These are phyloP conservation scores for Thinocorus orbignyianus DNA, from an alignment of 2,113 vertebrate species.

Conservation along the genomic window DNA sequence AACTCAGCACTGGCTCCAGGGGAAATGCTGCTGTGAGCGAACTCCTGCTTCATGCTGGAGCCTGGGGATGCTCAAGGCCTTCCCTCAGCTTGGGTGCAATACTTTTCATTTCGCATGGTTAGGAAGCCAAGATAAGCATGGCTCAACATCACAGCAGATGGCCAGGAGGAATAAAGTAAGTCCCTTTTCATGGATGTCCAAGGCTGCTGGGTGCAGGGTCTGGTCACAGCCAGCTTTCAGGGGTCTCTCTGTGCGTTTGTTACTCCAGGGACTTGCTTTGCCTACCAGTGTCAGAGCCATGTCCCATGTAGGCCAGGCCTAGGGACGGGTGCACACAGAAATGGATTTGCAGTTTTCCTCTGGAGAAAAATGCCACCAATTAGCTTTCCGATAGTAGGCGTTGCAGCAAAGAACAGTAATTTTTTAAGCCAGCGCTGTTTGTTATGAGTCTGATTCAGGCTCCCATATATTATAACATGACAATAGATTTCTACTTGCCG, in stretches of 20 bases:
- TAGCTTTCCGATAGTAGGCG: background rate
- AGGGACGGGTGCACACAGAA: fast-evolving
- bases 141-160: background rate
- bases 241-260: fast-evolving
- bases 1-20: background rate
- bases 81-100: background rate
- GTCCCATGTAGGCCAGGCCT: background rate
- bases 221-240: background rate
- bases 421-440: background rate
- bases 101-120: background rate
- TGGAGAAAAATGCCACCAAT: background rate
- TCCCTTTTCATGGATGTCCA: background rate
- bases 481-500: background rate
- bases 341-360: background rate
- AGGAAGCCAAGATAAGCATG: background rate
- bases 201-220: background rate
- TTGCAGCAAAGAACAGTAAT: background rate
- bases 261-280: background rate
- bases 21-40: background rate
- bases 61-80: background rate
- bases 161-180: background rate
- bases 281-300: background rate
- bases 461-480: background rate
- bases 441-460: background rate
- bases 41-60: background rate